Base-by-base conservation (phyloP, 2,888 invertebrate species). In the Agonopterix arenella region DNA sequence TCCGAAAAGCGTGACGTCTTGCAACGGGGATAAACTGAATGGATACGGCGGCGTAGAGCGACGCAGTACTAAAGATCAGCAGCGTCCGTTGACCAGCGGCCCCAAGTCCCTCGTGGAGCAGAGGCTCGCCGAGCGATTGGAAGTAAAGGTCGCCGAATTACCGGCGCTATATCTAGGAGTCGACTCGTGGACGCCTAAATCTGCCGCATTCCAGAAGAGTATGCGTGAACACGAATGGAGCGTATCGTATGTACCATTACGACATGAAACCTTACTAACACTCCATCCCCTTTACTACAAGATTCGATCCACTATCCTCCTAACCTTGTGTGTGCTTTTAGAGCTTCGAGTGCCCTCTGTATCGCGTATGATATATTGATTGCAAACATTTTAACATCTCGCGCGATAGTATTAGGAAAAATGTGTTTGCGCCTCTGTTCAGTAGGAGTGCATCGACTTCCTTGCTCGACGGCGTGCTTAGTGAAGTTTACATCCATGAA, bases 131-230 rank as follows among this genome's bases (percentile, higher is more conserved):
- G 84, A 90, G 61, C 78, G 86, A 40, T 82, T 89, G 47, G 90
- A 91, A 68, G 86, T 84, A 59, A 90, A 89, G 76, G 88, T 84
- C 56, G 85, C 90, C 45, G 90, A 91, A 71, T 89, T 92, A 76
- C 93, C 94, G 49, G 92, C 93, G 60, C 90, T 94, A 57, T 94
- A 94, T 81, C 91, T 93, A 65, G 92, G 93, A 53, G 91, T 93
- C 74, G 89, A 88, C 64, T 93, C 93, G 67, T 94, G 94, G 94
- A 93, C 93, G 72, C 93, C 94, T 73, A 94, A 94, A 88, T 95
- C 90, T 13, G 82, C 84, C 66, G 82, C 86, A 55, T 90, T 90
- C 78, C 89, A 88, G 82, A 89, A 88, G 80, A 89, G 83, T 64
- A 89, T 90, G 85, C 86, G 85, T 55, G 89, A 90, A 59, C 90